Base-by-base conservation (phyloP, 2,888 invertebrate species). In the Eupeodes latifasciatus region DNA sequence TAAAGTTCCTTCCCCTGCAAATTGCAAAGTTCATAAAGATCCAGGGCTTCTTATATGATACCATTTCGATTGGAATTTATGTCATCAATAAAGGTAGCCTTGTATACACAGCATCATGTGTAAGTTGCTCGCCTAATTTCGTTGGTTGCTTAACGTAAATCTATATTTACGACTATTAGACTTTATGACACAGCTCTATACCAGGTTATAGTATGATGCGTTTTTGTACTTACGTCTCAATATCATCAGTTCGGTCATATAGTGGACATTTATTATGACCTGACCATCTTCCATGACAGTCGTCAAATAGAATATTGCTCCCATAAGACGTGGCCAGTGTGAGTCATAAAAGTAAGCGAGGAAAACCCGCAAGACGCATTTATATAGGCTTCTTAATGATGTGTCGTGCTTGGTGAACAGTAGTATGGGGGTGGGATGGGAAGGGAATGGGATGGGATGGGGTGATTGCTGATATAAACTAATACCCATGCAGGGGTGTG, bases 91-190 rank as follows among this genome's bases (percentile, higher is more conserved):
- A 88, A 88, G 88, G 88, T 88, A 78, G 64, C 72, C 77, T 67
- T 59, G 27, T 27, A 27, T 1, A 61, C 71, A 78, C 19, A 49
- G 12, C 53, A 1, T 51, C n/a, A 11, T 49, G 40, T 66, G 69
- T 47, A 14, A 40, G 12, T n/a, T 49, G 14, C 62, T 64, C 49
- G 66, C 64, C 83, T 80, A 79, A 87, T 84, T 81, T 81, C 85
- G 81, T 75, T 81, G 85, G 59, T 85, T 78, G 74, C 81, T 88
- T 81, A 81, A 64, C 88, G 88, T 85, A 92, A 92, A 92, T 92
- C 92, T 92, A 92, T 92, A 92, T 92, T 92, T 92, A 92, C 92
- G 92, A 92, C 92, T 92, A 92, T 92, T 92, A 92, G 92, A 92
- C 91, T 92, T 92, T 92, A 92, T 92, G 92, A 92, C 91, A 67